Evolutionary conservation across 2,888 invertebrate species (phyloP), one percentile per base, ranked within the genome.

Genomic region (Hirtodrosophila duncani): DNA sequence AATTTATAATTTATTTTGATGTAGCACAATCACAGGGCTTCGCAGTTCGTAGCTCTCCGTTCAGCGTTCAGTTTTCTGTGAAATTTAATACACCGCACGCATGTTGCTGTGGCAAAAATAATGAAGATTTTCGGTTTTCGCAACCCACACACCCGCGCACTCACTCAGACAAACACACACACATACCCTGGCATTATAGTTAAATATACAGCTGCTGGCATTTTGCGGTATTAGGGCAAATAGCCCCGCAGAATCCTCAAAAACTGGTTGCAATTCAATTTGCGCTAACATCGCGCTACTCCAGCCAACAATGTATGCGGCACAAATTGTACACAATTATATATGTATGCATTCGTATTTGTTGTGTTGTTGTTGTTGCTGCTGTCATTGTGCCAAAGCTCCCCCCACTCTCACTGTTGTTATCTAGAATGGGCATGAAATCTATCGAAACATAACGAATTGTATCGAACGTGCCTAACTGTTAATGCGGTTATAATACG

Each of bases 401-500:
- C 20, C 3, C 4, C 3, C 4, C 20, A 20, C 4, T 5, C 4
- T 24, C 3, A 23, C 13, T 44, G 42, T 21, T 49, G 55, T 30
- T 72, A 77, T 49, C 68, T 58, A 58, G 77, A 72, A 72, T 67
- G 67, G 64, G 69, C 72, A 71, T 62, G 72, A 69, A 72, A 77
- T 72, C 72, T 77, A 75, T 68, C 53, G 69, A 63, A 63, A 75
- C 77, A 77, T 67, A 79, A 75, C 75, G 75, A 74, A 75, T 69
- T 75, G 67, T 67, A 69, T 61, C 67, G 77, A 67, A 75, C 75
- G 75, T 75, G 75, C 71, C 75, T 78, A 77, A 75, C 72, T 79
- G 77, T 75, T 77, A 77, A 77, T 77, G 79, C 67, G 77, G 79
- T 77, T 77, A 75, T 77, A 79, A 79, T 75, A 79, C 79, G 79